Evolutionary conservation across 2,888 invertebrate species (phyloP), one percentile per base, ranked within the genome.

Genomic region (Acanthosoma haemorrhoidale): DNA sequence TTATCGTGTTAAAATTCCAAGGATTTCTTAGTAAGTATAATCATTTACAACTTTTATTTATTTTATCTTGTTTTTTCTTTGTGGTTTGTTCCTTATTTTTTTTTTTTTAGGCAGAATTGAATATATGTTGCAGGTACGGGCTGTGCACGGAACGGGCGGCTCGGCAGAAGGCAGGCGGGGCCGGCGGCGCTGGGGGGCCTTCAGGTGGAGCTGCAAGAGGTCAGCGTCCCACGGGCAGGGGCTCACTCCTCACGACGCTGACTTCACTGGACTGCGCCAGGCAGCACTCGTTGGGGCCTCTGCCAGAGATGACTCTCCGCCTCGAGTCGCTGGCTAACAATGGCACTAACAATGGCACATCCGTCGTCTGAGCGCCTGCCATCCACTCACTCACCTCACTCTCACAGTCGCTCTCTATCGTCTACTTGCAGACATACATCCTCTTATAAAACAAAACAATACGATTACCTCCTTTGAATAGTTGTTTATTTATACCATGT

Each of bases 101-200:
- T n/a, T n/a, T n/a, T n/a, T n/a, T n/a, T n/a, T n/a, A n/a, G n/a
- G n/a, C n/a, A 13, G 36, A 36, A 36, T 36, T 6, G 8, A 36
- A 4, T 29, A 2, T 34, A 11, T 18, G 32, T 29, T 41, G 2
- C 72, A 76, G 79, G 60, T 82, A 81, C 68, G 82, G 82, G 2
- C 71, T 82, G 63, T 82, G 81, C 75, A 79, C 80, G 70, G 80
- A 80, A 73, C 76, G 80, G 25, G 82, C 82, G 0, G 81, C 80
- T 66, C 75, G 80, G 29, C 82, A 43, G 57, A 67, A 67, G 57
- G 67, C 67, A 1, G 67, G 67, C 0, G 57, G 67, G 1, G 18
- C 43, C 5, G 13, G 21, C 0, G 4, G 81, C 81, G 1, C 80
- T 80, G 41, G 80, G 80, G 81, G 81, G 74, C 82, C 81, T 3